These are phyloP conservation scores for Synanceia verrucosa DNA, from an alignment of 2,797 vertebrate species.

Conservation along the genomic window DNA sequence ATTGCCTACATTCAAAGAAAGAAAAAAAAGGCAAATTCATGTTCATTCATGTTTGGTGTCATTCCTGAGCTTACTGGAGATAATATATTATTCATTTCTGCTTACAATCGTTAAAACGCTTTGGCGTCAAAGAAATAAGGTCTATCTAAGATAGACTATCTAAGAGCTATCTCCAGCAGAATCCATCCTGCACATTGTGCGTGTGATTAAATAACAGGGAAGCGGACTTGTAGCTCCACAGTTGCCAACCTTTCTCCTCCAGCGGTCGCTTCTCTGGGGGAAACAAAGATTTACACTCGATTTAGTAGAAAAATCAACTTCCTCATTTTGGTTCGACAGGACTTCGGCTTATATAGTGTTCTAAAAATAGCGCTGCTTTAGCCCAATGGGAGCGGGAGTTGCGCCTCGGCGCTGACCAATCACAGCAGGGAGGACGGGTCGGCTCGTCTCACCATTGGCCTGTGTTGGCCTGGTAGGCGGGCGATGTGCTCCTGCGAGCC, in stretches of 20 bases:
- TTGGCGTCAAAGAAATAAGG: background rate
- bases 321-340: slow-evolving; percentile 39
- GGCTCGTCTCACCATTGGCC: slow-evolving; percentile 82
- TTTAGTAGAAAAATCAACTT: slow-evolving; percentile 46
- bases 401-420: slow-evolving; percentile 78
- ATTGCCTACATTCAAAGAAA: slow-evolving; percentile 21
- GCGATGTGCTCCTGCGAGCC: slow-evolving; percentile 19
- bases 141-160: too few species aligned
- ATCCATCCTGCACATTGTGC: slow-evolving; percentile 21
- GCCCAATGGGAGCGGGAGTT: slow-evolving; percentile 75
- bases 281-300: slow-evolving; percentile 3
- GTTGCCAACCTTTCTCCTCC: background rate
- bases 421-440: slow-evolving; percentile 66
- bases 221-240: slow-evolving; percentile 3
- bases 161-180: slow-evolving; percentile 6
- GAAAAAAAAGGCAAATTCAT: background rate
- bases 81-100: slow-evolving; percentile 9
- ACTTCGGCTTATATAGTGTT: slow-evolving; percentile 84
- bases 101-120: background rate
- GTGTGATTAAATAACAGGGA: slow-evolving; percentile 2
- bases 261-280: slow-evolving; percentile 1
- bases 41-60: slow-evolving; percentile 48
- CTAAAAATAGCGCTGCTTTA: slow-evolving; percentile 89
- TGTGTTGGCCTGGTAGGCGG: slow-evolving; percentile 77
- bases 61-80: slow-evolving; percentile 23